phyloP scores from a whole-genome alignment of 2,888 invertebrate genomes.

The Zeuzera pyrina region DNA sequence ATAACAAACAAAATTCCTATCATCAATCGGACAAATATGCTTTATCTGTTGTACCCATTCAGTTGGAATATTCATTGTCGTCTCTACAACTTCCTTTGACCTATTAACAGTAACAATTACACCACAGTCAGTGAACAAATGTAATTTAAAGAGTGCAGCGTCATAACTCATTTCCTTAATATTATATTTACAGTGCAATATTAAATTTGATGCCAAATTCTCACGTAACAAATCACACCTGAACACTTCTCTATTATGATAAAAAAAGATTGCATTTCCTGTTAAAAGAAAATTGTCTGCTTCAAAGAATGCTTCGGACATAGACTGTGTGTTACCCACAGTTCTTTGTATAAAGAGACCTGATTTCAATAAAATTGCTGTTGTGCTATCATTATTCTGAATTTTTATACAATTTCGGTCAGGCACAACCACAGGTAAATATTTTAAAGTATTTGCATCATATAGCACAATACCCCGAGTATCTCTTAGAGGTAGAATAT shows the following conservation, averaged over 20 bases:
- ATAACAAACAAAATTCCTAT: constrained; percentile 49
- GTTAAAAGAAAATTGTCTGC: constrained; percentile 44
- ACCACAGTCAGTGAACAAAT: constrained; percentile 48
- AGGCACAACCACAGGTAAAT: constrained; percentile 43
- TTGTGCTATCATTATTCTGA: constrained; percentile 35
- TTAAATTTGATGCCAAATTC: constrained; percentile 30
- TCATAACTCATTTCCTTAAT: constrained; percentile 43
- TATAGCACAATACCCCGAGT: constrained; percentile 40
- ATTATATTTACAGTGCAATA: constrained; percentile 38
- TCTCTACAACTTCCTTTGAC: constrained; percentile 21
- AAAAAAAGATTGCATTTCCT: constrained; percentile 34
- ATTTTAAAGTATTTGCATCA: constrained; percentile 38
- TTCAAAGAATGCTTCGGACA: constrained; percentile 39
- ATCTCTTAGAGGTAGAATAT: constrained; percentile 43
- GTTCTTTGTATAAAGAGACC: constrained; percentile 40
- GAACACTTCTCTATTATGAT: constrained; percentile 36
- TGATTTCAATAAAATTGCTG: constrained; percentile 37
- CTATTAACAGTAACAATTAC: constrained; percentile 35
- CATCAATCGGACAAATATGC: constrained; percentile 38
- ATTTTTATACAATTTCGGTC: constrained; percentile 42
- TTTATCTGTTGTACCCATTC: constrained; percentile 52
- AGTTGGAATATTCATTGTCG: constrained; percentile 33
- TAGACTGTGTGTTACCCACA: constrained; percentile 23
- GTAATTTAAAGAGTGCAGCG: constrained; percentile 23
- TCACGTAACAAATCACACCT: constrained; percentile 31